Percentiles rank a stretch among this genome's conserved stretches.
Conservation (phyloP, 2,888 invertebrate genomes). For the Desoria tigrina region DNA sequence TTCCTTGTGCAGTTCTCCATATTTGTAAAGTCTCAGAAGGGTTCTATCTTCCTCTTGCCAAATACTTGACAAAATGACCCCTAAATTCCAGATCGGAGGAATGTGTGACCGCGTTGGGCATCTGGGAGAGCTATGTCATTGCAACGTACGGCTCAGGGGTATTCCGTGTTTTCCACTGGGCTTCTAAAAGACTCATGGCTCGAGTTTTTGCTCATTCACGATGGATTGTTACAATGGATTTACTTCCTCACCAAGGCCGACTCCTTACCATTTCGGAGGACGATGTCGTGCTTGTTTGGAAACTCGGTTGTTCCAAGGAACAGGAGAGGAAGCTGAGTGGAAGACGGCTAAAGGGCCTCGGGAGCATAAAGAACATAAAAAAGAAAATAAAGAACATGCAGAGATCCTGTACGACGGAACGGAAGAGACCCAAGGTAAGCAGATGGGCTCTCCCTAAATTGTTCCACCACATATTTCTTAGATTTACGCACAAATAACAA, state of each 20-base stretch:
- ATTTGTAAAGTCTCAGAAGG: too few relatives aligned
- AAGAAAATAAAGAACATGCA: constrained; percentile 18
- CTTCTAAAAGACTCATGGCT: constrained; percentile 34
- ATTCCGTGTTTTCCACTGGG: constrained; percentile 44
- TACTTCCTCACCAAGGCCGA: constrained; percentile 32
- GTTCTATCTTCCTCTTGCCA: too few relatives aligned
- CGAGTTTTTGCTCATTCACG: constrained; percentile 48
- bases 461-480: constrained; percentile 11
- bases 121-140: constrained; percentile 42
- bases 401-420: neutral
- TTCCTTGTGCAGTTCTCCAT: too few relatives aligned
- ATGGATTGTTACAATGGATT: constrained; percentile 51
- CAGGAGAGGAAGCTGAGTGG: neutral
- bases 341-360: neutral
- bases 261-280: constrained; percentile 50
- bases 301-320: constrained; percentile 26
- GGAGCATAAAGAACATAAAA: constrained; percentile 8
- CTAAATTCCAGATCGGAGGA: constrained; percentile 24
- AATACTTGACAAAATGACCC: constrained; percentile 1
- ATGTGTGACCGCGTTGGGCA: constrained; percentile 44
- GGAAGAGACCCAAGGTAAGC: constrained; percentile 2
- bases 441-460: neutral
- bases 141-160: constrained; percentile 48
- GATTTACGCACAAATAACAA: neutral
- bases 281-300: constrained; percentile 46